These are phyloP conservation scores for Porites cylindrica DNA, from an alignment of 92 coral and sea anemone genomes.

Conservation along the genomic window DNA sequence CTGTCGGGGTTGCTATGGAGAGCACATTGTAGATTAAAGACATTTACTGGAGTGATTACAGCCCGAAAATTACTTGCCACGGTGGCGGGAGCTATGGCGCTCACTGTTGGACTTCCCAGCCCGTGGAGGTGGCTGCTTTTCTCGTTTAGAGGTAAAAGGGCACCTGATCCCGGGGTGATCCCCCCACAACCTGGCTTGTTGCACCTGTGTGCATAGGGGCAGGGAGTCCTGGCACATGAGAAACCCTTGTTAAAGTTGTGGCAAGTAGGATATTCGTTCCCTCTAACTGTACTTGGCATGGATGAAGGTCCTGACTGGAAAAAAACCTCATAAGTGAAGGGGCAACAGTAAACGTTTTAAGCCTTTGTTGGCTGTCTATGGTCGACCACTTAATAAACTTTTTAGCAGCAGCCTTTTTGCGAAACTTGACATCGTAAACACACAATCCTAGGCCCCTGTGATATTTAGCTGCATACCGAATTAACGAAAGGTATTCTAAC, in stretches of 20 bases:
- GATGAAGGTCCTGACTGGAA: conserved; percentile 63
- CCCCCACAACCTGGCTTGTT: conserved; percentile 37
- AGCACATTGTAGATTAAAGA: conserved; percentile 29
- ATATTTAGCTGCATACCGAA: conserved; percentile 61
- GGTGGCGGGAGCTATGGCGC: conserved; percentile 33
- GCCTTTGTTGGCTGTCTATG: conserved; percentile 36
- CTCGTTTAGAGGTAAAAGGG: conserved; percentile 7
- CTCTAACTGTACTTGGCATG: conserved; percentile 28
- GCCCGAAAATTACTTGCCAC: conserved; percentile 15
- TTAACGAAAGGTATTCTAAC: conserved; percentile 46
- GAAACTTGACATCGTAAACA: conserved; percentile 37
- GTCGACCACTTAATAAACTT: conserved; percentile 13
- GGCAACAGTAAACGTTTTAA: conserved; percentile 55
- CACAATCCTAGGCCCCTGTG: conserved; percentile 39
- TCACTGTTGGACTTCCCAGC: conserved; percentile 30
- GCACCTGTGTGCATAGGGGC: conserved; percentile 45
- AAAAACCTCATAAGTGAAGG: conserved; percentile 43
- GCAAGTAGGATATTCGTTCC: conserved; percentile 26
- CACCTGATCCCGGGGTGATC: conserved; percentile 54
- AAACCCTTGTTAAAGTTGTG: conserved; percentile 43
- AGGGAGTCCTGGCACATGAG: conserved; percentile 42
- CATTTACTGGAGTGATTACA: conserved; percentile 10
- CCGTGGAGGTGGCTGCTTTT: conserved; percentile 16
- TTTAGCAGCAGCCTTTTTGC: conserved; percentile 52
- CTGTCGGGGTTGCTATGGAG: conserved; percentile 41